Percentiles rank a stretch among this genome's conserved stretches.
phyloP scores from a whole-genome alignment of 2,797 vertebrate genomes.

The Varecia variegata region DNA sequence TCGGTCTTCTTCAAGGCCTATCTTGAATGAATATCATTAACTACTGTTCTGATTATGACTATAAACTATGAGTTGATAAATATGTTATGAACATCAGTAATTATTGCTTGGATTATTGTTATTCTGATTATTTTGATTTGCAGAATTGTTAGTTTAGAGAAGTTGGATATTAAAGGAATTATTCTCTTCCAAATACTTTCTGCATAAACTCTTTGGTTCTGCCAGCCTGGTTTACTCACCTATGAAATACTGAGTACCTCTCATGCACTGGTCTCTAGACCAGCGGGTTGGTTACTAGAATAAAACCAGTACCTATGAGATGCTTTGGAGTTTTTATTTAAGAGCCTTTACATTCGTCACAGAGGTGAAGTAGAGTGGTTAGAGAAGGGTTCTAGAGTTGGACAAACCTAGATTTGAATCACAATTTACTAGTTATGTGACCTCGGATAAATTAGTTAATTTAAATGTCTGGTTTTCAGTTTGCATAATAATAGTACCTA shows the following conservation, averaged over 20 bases:
- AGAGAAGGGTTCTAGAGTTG: not conserved
- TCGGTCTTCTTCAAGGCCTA: not conserved
- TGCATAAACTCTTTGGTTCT: not conserved
- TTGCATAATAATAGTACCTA: not conserved
- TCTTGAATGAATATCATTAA: not conserved
- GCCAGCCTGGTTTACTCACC: not conserved
- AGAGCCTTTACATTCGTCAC: not conserved
- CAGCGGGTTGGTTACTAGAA: not conserved
- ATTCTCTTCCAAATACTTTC: not conserved
- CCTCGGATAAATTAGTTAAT: not conserved
- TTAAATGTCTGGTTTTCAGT: not conserved
- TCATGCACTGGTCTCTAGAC: not conserved
- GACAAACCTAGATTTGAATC: not conserved
- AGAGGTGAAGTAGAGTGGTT: not conserved
- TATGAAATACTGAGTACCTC: not conserved
- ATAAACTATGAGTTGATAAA: not conserved
- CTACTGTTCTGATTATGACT: not conserved
- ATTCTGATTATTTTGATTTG: not conserved
- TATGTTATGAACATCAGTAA: not conserved
- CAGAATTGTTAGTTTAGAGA: not conserved
- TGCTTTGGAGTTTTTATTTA: not conserved
- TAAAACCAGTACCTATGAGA: not conserved
- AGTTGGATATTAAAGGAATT: not conserved
- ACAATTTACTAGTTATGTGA: not conserved
- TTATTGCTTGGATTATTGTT: not conserved